A percentile compares a stretch with the other conserved stretches of the same genome.
Evolutionary conservation across 1,140 invertebrate species (phyloP).

Genomic region (Cataglyphis hispanica): DNA sequence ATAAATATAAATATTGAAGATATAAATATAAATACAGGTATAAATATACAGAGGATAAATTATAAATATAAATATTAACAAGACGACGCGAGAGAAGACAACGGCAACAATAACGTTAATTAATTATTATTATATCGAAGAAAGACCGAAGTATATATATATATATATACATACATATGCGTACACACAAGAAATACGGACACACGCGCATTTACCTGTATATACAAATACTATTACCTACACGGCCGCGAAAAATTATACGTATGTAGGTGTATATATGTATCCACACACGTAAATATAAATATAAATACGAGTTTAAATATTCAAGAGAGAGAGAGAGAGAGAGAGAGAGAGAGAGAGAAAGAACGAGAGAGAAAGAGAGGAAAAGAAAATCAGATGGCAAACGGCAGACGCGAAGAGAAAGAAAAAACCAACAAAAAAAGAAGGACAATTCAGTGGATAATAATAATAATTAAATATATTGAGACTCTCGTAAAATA

Average conservation of each 20-base stretch:
- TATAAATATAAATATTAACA: constrained; percentile 64
- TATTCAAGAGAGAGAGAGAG: not conserved
- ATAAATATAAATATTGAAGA: constrained; percentile 68
- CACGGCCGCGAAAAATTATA: constrained; percentile 60
- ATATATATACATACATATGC: constrained; percentile 60
- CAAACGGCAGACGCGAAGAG: constrained; percentile 31
- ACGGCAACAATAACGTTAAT: constrained; percentile 76
- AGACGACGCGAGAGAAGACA: constrained; percentile 40
- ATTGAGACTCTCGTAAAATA: not conserved
- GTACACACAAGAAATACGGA: constrained; percentile 46
- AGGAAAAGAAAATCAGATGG: constrained; percentile 7
- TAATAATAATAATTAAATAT: constrained; percentile 22
- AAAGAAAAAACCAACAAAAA: constrained; percentile 22
- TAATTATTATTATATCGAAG: constrained; percentile 68
- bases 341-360: constrained; percentile 14
- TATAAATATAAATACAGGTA: constrained; percentile 66
- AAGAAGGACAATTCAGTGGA: constrained; percentile 15
- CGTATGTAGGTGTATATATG: constrained; percentile 69
- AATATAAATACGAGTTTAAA: constrained; percentile 55
- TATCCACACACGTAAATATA: constrained; percentile 65
- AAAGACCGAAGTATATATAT: constrained; percentile 40
- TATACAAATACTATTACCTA: constrained; percentile 61
- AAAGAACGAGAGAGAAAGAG: constrained; percentile 41
- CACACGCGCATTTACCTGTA: constrained; percentile 59
- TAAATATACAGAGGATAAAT: constrained; percentile 64